A percentile compares a stretch with the other conserved stretches of the same genome.
Evolutionary conservation across 2,113 vertebrate species (phyloP).

Genomic region (Cyanoderma ruficeps): DNA sequence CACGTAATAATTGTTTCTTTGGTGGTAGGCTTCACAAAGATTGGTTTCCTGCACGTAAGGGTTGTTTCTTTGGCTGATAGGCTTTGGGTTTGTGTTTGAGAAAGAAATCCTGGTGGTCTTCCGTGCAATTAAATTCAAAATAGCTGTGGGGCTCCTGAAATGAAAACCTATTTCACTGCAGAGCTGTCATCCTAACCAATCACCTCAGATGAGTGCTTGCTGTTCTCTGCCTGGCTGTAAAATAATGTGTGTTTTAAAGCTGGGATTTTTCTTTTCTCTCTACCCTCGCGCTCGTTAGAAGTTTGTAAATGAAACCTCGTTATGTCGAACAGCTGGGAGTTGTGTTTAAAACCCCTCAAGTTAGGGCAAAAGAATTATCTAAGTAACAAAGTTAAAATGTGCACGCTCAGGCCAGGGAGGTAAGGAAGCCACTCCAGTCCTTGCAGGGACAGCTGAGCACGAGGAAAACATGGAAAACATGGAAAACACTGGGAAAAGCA

Average conservation of each 20-base stretch:
- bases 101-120: constrained; percentile 46
- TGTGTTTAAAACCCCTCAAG: neutral
- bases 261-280: neutral
- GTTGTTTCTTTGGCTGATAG: neutral
- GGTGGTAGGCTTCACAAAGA: neutral
- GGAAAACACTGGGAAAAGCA: neutral
- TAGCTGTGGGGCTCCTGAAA: constrained; percentile 45
- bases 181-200: neutral
- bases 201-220: neutral
- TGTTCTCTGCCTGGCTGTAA: neutral
- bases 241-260: constrained; percentile 14
- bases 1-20: neutral
- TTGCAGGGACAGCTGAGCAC: neutral
- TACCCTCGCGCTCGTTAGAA: neutral
- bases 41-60: neutral
- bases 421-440: neutral
- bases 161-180: neutral
- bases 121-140: constrained; percentile 35
- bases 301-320: neutral
- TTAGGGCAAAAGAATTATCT: neutral
- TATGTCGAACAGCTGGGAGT: neutral
- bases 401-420: neutral
- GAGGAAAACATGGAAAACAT: neutral
- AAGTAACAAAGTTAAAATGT: neutral
- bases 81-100: constrained; percentile 24